Evolutionary conservation across 2,888 invertebrate genomes (phyloP), one percentile per base, ranked within the genome.

Genomic region (Anodontia alba): DNA sequence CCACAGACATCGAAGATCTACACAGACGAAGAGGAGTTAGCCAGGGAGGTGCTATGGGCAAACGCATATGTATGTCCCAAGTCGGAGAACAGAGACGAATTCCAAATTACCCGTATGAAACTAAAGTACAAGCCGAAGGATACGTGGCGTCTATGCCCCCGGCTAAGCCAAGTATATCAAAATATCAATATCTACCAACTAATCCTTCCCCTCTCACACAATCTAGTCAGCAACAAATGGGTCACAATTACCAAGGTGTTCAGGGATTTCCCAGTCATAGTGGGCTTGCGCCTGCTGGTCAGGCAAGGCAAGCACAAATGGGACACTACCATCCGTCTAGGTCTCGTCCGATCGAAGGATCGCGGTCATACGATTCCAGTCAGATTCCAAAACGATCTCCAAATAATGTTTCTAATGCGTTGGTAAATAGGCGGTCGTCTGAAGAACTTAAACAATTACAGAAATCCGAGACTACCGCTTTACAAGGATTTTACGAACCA

Each of bases 401-500:
- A 33, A 29, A 12, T 7, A 29, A 3, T 54, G 54, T 29, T 29
- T n/a, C 57, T 23, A 29, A 5, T 23, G 20, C 49, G 5, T 5
- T 54, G 5, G 23, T 26, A 23, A 33, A 17, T 29, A 62, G 33
- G 31, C 31, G 62, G 1, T 2, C 17, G 1, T 31, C 33, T 3
- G 31, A 7, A n/a, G 62, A 62, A 12, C 1, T 33, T 17, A 76
- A 54, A 29, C n/a, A 26, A 7, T 17, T 43, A 29, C 69, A 43
- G 17, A 76, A 70, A 38, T 75, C 80, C 0, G 80, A 80, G 46
- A 75, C 82, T 0, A 81, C 81, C 26, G 83, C 85, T 15, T 36
- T 85, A 29, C 81, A 85, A 42, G 85, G 78, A 17, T 85, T 85
- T 70, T 85, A 81, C 49, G 85, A 85, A 69, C 85, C 85, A 20